Base-by-base conservation (phyloP, 2,797 vertebrate genomes). In the Notolabrus celidotus region DNA sequence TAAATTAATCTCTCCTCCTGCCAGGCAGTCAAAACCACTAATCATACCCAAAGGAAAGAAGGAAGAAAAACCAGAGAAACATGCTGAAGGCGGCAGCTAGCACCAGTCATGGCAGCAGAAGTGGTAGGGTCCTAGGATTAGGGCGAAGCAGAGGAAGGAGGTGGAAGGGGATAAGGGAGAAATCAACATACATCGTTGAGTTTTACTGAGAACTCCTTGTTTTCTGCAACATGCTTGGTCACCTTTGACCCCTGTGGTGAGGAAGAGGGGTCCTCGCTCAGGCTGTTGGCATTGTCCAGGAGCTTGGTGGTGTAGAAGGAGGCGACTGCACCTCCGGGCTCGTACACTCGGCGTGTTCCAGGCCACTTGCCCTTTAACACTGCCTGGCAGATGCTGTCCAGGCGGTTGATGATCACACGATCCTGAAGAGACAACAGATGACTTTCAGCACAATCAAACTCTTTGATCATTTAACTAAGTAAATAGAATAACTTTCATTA, bases 121-220 rank as follows among this genome's bases (percentile, higher is more conserved):
- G 84, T 71, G 73, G 84, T 19, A 86, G 86, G 80, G 63, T 92
- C 90, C 89, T 88, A 91, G 47, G 73, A 61, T 85, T 86, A 88
- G 82, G 83, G 87, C 65, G 79, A 88, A 89, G 93, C 83, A 74
- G 82, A 29, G 49, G 27, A 46, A 49, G 23, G 49, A 50, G 85
- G 65, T 76, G 77, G 84, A 79, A 65, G 78, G 67, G 94, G 92
- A 58, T 88, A 93, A 75, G 76, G 96, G 94, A 95, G 95, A 95
- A 97, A 96, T 95, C 93, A 95, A 99, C 98, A 99, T 99, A 99
- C 98, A 96, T 99, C 96, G 95, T 98, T 99, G 95, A 99, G 97
- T 96, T 97, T 99, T 95, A 99, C 97, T 97, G 98, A 99, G 98
- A 99, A 99, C 96, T 99, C 98, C 97, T 99, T 99, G 96, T 97